A percentile compares a stretch with the other conserved stretches of the same genome.
Conservation (phyloP, 2,888 invertebrate species). For the Fragum sueziense region DNA sequence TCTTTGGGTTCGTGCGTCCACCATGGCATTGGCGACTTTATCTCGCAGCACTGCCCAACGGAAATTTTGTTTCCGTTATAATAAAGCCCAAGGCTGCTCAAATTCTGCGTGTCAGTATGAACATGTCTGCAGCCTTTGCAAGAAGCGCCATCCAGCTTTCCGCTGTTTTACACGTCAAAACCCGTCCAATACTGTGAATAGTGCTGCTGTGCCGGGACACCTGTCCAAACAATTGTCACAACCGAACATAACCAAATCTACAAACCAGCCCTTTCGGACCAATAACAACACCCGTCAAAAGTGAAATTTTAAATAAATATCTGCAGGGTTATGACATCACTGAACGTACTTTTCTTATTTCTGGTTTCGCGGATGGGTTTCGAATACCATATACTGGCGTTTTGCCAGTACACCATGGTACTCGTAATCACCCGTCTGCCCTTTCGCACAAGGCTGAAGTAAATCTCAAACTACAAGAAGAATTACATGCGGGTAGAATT, state of each 20-base stretch:
- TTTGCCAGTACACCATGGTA: not conserved
- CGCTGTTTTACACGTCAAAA: not conserved
- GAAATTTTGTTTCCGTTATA: conserved; percentile 15
- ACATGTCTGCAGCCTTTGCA: conserved; percentile 22
- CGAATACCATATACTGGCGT: not conserved
- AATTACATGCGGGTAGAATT: conserved; percentile 12
- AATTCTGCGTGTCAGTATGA: not conserved
- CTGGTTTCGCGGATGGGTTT: not conserved
- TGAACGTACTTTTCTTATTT: not conserved
- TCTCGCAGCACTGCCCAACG: not conserved
- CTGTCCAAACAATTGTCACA: not conserved
- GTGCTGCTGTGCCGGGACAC: not conserved
- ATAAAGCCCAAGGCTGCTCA: conserved; percentile 27
- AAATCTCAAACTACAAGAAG: conserved; percentile 8
- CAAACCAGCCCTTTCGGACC: not conserved
- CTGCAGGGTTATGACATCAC: conserved; percentile 6
- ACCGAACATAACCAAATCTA: not conserved
- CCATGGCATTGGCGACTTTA: not conserved
- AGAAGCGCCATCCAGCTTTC: not conserved
- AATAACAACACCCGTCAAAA: conserved; percentile 31
- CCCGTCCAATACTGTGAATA: not conserved
- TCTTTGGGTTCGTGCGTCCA: not conserved
- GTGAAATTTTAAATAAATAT: conserved; percentile 10
- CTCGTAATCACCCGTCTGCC: conserved; percentile 35
- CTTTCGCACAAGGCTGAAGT: conserved; percentile 5